Conservation (phyloP, 1,140 invertebrate genomes). For the Brachionus paranguensis region DNA sequence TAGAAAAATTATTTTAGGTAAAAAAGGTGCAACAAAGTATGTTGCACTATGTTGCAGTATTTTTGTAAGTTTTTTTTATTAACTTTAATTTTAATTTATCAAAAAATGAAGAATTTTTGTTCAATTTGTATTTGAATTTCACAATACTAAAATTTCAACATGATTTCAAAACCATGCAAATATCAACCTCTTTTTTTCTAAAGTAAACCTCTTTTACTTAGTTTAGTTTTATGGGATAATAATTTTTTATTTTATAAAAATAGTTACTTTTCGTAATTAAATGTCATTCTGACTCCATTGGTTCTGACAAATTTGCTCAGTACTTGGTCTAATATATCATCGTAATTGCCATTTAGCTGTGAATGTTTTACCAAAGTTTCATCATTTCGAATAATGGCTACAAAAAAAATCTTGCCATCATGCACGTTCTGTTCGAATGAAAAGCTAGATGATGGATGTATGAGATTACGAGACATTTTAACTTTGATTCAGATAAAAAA, state of each 20-base stretch:
- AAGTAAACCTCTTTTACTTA: background rate
- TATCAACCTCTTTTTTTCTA: background rate
- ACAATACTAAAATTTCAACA: too few relatives aligned
- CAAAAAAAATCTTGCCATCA: constrained; percentile 18
- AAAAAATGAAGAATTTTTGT: too few relatives aligned
- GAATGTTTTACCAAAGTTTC: constrained; percentile 29
- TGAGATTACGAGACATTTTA: constrained; percentile 19
- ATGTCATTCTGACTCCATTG: constrained; percentile 29
- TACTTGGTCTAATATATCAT: constrained; percentile 26
- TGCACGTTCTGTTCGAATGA: background rate
- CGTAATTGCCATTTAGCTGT: background rate
- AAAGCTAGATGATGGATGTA: background rate
- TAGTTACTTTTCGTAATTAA: constrained; percentile 26
- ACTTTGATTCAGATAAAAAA: background rate
- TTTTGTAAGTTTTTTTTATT: too few relatives aligned
- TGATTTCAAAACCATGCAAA: too few relatives aligned
- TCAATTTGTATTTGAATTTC: too few relatives aligned
- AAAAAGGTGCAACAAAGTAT: too few relatives aligned
- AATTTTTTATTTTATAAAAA: background rate
- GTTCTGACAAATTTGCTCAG: background rate
- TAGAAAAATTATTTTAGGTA: too few relatives aligned
- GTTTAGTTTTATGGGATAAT: background rate
- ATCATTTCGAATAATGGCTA: background rate
- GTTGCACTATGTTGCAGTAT: too few relatives aligned
- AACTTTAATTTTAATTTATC: too few relatives aligned